Evolutionary conservation across 2,888 invertebrate genomes (phyloP).

Genomic region (Seladonia tumulorum): DNA sequence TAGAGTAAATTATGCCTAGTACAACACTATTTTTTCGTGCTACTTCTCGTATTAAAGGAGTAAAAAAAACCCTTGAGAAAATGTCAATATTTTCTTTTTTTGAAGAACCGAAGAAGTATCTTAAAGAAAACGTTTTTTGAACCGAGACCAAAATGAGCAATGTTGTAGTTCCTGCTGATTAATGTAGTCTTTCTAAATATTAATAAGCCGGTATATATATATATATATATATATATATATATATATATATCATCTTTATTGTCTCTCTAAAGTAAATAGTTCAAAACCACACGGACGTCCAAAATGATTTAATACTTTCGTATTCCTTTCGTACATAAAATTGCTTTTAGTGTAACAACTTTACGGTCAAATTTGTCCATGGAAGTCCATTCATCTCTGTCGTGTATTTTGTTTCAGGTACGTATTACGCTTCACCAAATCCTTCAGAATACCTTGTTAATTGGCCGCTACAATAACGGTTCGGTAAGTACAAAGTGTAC

Average conservation of each 20-base stretch:
- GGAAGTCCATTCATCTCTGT: neutral
- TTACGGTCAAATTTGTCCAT: neutral
- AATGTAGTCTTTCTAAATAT: too few relatives aligned
- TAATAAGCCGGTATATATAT: neutral
- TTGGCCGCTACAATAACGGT: conserved; percentile 40
- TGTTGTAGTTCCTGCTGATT: too few relatives aligned
- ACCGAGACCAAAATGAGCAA: neutral
- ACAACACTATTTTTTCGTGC: too few relatives aligned
- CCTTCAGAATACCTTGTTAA: conserved; percentile 48
- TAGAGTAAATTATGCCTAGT: too few relatives aligned
- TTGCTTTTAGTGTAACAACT: neutral
- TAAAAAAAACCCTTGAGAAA: too few relatives aligned
- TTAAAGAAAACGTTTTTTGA: neutral
- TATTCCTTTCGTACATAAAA: neutral
- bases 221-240: too few relatives aligned
- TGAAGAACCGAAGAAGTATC: too few relatives aligned
- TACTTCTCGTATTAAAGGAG: too few relatives aligned
- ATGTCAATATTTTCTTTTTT: too few relatives aligned
- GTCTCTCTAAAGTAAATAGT: neutral
- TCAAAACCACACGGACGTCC: neutral
- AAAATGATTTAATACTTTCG: neutral
- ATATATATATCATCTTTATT: neutral
- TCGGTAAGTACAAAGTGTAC: conserved; percentile 62
- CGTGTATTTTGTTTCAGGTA: conserved; percentile 61
- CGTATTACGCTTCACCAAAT: conserved; percentile 49